Evolutionary conservation across 2,113 vertebrate species (phyloP), one percentile per base, ranked within the genome.

Genomic region (Nannobrachium achirus): DNA sequence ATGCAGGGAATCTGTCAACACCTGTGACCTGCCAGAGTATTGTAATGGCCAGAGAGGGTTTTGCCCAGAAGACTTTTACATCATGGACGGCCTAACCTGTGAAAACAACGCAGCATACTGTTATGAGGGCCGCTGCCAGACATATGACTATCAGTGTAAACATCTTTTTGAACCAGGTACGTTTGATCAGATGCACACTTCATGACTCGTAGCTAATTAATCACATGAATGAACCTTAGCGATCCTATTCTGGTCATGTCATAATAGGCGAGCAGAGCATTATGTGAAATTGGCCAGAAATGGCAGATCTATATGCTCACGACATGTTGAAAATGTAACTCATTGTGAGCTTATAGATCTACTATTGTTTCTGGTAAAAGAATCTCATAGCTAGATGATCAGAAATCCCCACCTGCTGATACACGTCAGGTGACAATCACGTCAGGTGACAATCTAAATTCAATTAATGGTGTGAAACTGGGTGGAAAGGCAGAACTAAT

Each of bases 11-110:
- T 86, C 86, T 8, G 63, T 20, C 19, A 79, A 94, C 66, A 10
- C 49, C 9, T 98, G 96, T 71, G 96, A 97, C 60, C 93, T 98
- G 1, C 92, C 95, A 0, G 96, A 98, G 48, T 96, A 84, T 89
- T 97, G 96, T 68, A 64, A 81, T 4, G 96, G 96, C 0, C 69
- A 38, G 0, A 73, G 61, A 1, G 53, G 63, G n/a, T 91, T 87
- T 76, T 97, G 97, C 16, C 95, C 95, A 0, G 49, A 72, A 0
- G 93, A 98, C 10, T 89, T 79, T 20, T 95, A 95, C 15, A 0
- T 93, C n/a, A 94, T 95, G 91, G 91, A 96, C 9, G 94, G 96
- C 0, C 39, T 89, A n/a, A 55, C 91, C 0, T 98, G 95, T 55
- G 48, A 86, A 55, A 84, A 77, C 72, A 60, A 20, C 57, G 51